Percentiles rank a stretch among this genome's conserved stretches.
Conservation (phyloP, 2,113 vertebrate species). For the Gila orcuttii region DNA sequence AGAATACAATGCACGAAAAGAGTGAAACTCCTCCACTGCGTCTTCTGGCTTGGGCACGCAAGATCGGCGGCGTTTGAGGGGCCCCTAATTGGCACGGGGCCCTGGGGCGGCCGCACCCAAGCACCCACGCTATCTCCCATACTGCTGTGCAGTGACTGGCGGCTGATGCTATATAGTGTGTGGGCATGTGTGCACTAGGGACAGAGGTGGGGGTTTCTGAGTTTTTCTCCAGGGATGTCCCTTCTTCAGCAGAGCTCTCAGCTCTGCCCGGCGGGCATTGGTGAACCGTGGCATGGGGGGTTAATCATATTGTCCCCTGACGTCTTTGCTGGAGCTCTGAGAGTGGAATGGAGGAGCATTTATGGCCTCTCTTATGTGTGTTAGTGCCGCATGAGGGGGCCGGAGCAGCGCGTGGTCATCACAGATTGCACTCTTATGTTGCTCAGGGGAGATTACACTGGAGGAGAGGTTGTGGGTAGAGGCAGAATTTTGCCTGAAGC, state of each 20-base stretch:
- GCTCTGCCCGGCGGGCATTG: constrained; percentile 18
- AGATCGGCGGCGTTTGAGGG: no score
- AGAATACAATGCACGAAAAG: no score
- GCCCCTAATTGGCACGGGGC: no score
- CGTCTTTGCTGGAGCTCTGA: constrained; percentile 43
- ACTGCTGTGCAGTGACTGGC: not conserved
- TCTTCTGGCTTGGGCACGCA: no score
- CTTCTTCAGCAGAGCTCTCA: not conserved
- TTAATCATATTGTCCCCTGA: constrained; percentile 68
- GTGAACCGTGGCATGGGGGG: constrained; percentile 57
- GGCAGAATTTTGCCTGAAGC: not conserved
- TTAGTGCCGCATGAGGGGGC: constrained; percentile 54
- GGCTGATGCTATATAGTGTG: not conserved
- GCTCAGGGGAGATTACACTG: constrained; percentile 17
- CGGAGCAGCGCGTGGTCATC: constrained; percentile 59
- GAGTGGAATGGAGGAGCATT: constrained; percentile 1
- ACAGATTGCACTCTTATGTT: constrained; percentile 47
- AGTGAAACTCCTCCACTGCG: no score
- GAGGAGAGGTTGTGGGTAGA: constrained; percentile 11
- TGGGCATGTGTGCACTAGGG: not conserved
- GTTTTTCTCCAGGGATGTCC: constrained; percentile 38
- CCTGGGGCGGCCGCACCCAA: no score
- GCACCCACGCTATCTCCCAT: no score
- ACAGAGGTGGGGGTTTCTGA: not conserved
- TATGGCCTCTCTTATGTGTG: constrained; percentile 33